Evolutionary conservation across 2,797 vertebrate species (phyloP).

Genomic region (Eurystomus glaucurus): DNA sequence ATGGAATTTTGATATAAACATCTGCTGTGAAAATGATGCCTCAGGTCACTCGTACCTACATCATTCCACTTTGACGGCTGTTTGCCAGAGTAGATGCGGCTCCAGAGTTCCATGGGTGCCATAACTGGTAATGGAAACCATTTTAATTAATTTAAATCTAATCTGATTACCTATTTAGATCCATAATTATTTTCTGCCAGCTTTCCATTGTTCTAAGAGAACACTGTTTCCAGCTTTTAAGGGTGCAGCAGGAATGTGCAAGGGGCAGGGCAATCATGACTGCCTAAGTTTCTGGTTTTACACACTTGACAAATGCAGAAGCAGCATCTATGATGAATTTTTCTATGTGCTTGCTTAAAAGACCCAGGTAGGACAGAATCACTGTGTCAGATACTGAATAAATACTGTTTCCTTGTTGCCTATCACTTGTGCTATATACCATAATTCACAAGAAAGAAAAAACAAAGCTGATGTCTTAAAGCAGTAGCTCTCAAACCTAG

Average conservation of each 20-base stretch:
- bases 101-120: neutral
- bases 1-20: constrained; percentile 29
- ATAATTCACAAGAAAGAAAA: neutral
- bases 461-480: neutral
- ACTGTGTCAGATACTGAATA: neutral
- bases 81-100: neutral
- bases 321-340: neutral
- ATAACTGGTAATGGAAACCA: neutral
- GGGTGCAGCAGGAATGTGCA: neutral
- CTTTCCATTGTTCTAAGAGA: neutral
- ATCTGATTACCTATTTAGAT: neutral
- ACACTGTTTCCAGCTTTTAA: neutral
- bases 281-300: neutral
- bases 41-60: neutral
- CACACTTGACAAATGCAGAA: neutral
- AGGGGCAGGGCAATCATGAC: neutral
- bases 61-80: neutral
- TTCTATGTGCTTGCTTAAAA: neutral
- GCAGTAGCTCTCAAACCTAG: neutral
- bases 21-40: constrained; percentile 30
- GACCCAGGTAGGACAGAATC: neutral
- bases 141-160: neutral
- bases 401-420: neutral
- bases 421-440: neutral
- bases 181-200: neutral